A percentile compares a stretch with the other conserved stretches of the same genome.
Conservation (phyloP, 2,888 invertebrate genomes). For the Cephus sareptanus region DNA sequence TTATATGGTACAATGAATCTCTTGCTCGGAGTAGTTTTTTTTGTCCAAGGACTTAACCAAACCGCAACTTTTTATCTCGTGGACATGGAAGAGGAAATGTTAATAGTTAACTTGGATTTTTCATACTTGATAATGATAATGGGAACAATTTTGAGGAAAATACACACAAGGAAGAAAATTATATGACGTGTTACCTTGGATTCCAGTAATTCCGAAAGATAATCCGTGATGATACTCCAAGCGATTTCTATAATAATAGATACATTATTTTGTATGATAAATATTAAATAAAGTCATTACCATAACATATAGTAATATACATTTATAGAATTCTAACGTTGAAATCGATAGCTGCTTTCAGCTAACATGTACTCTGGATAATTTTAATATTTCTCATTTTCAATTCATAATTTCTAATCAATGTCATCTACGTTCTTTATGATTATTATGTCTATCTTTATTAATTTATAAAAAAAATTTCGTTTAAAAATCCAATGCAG, state of each 20-base stretch:
- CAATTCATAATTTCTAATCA: background rate
- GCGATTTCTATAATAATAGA: slow-evolving; percentile 74
- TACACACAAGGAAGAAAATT: slow-evolving; percentile 12
- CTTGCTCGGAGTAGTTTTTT: background rate
- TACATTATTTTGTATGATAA: slow-evolving; percentile 11
- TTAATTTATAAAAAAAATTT: background rate
- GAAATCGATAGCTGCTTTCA: background rate
- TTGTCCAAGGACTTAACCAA: background rate
- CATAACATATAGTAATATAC: background rate
- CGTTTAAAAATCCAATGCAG: background rate
- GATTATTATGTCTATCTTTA: background rate
- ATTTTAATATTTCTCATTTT: background rate
- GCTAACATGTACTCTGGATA: background rate
- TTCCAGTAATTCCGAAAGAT: slow-evolving; percentile 83
- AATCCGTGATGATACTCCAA: slow-evolving; percentile 86
- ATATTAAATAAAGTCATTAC: background rate
- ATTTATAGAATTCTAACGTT: background rate
- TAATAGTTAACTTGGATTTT: background rate
- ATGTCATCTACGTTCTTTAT: background rate
- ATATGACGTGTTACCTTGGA: slow-evolving; percentile 60
- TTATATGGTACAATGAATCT: background rate
- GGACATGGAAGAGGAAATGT: background rate
- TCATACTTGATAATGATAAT: background rate
- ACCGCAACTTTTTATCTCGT: background rate
- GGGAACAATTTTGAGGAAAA: background rate